Evolutionary conservation across 2,113 vertebrate genomes (phyloP).

Genomic region (Pyrgilauda ruficollis): DNA sequence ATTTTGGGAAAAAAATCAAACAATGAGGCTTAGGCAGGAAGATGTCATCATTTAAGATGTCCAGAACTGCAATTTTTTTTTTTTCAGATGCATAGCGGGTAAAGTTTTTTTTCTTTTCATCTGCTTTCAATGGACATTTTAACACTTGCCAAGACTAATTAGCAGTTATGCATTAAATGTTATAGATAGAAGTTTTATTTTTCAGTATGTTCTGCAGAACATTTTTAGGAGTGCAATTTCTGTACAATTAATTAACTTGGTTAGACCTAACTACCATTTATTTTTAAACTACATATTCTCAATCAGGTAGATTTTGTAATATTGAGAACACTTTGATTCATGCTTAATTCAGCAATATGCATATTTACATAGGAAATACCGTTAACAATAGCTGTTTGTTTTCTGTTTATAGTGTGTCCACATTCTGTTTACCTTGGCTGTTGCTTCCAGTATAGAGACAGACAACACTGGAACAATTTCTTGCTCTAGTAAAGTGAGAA

Average conservation of each 20-base stretch:
- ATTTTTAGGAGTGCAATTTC: neutral
- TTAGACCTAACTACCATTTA: neutral
- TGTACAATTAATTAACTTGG: neutral
- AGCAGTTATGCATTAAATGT: neutral
- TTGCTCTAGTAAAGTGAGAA: neutral
- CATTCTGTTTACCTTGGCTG: neutral
- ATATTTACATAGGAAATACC: neutral
- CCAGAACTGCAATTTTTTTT: neutral
- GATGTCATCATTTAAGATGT: neutral
- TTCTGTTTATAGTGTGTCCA: neutral
- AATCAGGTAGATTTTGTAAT: neutral
- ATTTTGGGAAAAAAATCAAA: neutral
- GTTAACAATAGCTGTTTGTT: neutral
- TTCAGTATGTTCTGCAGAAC: neutral
- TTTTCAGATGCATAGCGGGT: fast-evolving
- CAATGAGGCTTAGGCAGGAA: neutral
- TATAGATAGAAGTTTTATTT: neutral
- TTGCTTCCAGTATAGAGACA: neutral
- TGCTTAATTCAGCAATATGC: neutral
- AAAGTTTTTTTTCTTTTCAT: neutral
- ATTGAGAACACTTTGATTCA: neutral
- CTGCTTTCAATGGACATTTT: neutral
- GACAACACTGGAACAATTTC: neutral
- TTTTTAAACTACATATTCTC: neutral
- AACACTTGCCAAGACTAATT: neutral